These are phyloP conservation scores for Oncorhynchus gorbuscha DNA, from an alignment of 2,113 vertebrate genomes.

Conservation along the genomic window DNA sequence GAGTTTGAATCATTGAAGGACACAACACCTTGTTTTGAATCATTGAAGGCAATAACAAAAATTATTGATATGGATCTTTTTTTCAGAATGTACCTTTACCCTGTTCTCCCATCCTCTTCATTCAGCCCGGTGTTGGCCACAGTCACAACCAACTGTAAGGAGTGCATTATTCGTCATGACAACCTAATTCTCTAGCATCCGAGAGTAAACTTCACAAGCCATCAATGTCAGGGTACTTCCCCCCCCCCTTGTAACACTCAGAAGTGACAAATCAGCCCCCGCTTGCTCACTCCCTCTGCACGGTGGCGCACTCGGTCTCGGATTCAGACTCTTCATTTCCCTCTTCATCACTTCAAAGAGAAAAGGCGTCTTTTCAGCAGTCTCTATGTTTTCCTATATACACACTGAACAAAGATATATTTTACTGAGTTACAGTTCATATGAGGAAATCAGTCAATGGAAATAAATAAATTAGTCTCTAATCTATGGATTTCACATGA, in stretches of 20 bases:
- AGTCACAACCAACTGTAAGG: constrained; percentile 21
- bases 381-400: not conserved
- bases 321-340: constrained; percentile 5
- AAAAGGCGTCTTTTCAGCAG: not conserved
- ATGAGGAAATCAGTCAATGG: too few species aligned
- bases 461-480: too few species aligned
- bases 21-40: too few species aligned
- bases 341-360: not conserved
- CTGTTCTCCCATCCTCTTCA: not conserved
- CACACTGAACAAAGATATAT: too few species aligned
- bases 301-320: not conserved
- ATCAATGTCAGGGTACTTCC: constrained; percentile 43
- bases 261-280: constrained; percentile 47
- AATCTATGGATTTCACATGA: too few species aligned
- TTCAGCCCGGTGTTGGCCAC: constrained; percentile 11
- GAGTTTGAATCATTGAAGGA: too few species aligned
- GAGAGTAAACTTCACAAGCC: constrained; percentile 57
- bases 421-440: too few species aligned
- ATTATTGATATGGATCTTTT: not conserved
- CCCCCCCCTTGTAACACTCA: constrained; percentile 26
- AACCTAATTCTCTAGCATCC: constrained; percentile 54
- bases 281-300: not conserved
- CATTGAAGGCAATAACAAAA: not conserved
- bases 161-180: constrained; percentile 42
- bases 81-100: not conserved